Base-by-base conservation (phyloP, 2,113 vertebrate species). In the Bostrychus sinensis region DNA sequence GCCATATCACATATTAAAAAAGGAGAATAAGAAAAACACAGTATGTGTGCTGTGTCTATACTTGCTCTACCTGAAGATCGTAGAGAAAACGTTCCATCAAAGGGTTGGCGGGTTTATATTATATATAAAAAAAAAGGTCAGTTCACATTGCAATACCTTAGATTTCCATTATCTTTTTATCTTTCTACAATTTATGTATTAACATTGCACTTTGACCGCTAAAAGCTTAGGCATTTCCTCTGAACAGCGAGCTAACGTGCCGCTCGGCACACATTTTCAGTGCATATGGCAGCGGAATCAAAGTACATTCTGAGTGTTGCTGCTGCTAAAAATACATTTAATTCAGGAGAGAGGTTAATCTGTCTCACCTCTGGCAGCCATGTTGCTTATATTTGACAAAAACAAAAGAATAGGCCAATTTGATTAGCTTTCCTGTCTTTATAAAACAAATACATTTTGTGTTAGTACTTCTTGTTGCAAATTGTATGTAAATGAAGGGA, bases 221-320 rank as follows among this genome's bases (percentile, higher is more conserved):
- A 38, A 77, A 74, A 55, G 46, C 68, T 82, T 42, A 69, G 78
- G 63, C 43, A 73, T 84, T 85, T 88, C 82, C 87, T 84, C 43
- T 62, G 26, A 55, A 60, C 36, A 56, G 53, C 50, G 3, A 0
- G 62, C 71, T 3, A 75, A 84, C 75, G 74, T 85, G 75, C 78
- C 78, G 72, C 56, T 80, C 72, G 41, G 72, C 84, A 77, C 77
- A 25, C 62, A 23, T 42, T 73, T 58, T 56, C 51, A 66, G 23
- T 34, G 39, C 7, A 17, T 26, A 7, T 0, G 64, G 56, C 59
- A 70, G 41, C 36, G 41, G 75, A n/a, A 81, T 78, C 75, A 81
- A 80, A 84, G 70, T 62, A 28, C 46, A 46, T 22, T 23, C 10
- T 26, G 48, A 58, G 50, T 8, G 30, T 38, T 34, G 16, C 43